Evolutionary conservation across 1,140 invertebrate genomes (phyloP), one percentile per base, ranked within the genome.

Genomic region (Batillaria attramentaria): DNA sequence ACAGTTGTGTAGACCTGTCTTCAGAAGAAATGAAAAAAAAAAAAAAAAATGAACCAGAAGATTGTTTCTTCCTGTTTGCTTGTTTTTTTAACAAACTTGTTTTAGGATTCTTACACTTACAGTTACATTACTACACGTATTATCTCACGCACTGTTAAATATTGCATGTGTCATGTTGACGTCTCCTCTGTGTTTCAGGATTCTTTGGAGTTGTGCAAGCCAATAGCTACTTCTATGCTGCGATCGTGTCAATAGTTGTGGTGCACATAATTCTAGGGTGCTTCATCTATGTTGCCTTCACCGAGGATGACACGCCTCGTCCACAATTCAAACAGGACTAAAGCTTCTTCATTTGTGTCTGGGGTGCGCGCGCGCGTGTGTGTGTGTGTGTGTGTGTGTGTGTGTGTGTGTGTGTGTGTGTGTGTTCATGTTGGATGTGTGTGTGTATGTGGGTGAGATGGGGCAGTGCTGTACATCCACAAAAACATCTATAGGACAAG

Each of bases 271-370:
- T 97, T 80, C 94, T 97, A 78, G 93, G 92, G 83, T 87, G 93
- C 43, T 97, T 96, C 92, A 94, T 94, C n/a, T 95, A 94, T 87
- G 93, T 94, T 87, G 96, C 95, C 10, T 94, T 95, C 86, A 92
- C 94, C 83, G 96, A 96, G 54, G 86, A 82, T 43, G 75, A 80
- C 28, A 72, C 57, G 35, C 79, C 82, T n/a, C 33, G 31, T 37
- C 50, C 83, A 79, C 43, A 79, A n/a, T 83, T 81, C 10, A 86
- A 86, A 76, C 62, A 57, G 72, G 85, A 86, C 62, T 86, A 81
- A 73, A 18, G 24, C 33, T n/a, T 46, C 18, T 72, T 37, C 24
- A 18, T 54, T 20, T 50, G 0, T 28, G 57, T 60, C 24, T 60
- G 57, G 6, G 46, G 46, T 50, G 46, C 24, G 24, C n/a, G n/a